These are phyloP conservation scores for Choristoneura rosaceana DNA, from an alignment of 2,888 invertebrate genomes.

Conservation along the genomic window DNA sequence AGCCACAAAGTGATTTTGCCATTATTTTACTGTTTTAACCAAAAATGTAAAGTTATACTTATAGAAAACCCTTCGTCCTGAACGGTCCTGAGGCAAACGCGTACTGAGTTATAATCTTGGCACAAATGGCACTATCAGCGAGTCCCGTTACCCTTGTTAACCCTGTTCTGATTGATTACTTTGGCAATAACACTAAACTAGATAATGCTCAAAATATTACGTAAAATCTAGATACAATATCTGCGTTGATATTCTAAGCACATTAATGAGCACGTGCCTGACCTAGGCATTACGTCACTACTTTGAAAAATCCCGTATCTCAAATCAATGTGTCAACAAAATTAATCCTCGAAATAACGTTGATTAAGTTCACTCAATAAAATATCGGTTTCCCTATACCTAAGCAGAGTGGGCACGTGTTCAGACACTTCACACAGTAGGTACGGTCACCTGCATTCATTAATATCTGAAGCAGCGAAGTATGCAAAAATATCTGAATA, in stretches of 20 bases:
- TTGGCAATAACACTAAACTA: constrained; percentile 3
- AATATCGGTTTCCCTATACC: too few relatives aligned
- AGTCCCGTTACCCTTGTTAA: constrained; percentile 7
- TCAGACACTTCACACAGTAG: too few relatives aligned
- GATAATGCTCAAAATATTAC: constrained; percentile 8
- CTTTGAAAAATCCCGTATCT: too few relatives aligned
- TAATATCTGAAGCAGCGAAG: too few relatives aligned
- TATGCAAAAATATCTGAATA: too few relatives aligned
- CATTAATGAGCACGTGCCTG: neutral
- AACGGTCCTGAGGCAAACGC: neutral
- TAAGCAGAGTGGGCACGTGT: too few relatives aligned
- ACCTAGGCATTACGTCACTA: neutral
- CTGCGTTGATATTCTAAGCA: neutral
- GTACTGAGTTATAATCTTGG: neutral
- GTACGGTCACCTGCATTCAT: too few relatives aligned
- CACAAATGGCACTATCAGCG: neutral
- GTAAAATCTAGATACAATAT: neutral
- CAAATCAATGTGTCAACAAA: too few relatives aligned
- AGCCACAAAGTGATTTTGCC: constrained; percentile 56
- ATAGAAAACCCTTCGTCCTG: constrained; percentile 1
- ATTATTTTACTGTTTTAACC: constrained; percentile 43
- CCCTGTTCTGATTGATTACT: constrained; percentile 27
- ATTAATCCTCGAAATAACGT: too few relatives aligned
- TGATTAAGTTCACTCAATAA: too few relatives aligned
- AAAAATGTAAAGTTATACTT: neutral